Percentiles rank a stretch among this genome's conserved stretches.
Conservation (phyloP, 2,113 vertebrate species). For the Paedocypris sp. region DNA sequence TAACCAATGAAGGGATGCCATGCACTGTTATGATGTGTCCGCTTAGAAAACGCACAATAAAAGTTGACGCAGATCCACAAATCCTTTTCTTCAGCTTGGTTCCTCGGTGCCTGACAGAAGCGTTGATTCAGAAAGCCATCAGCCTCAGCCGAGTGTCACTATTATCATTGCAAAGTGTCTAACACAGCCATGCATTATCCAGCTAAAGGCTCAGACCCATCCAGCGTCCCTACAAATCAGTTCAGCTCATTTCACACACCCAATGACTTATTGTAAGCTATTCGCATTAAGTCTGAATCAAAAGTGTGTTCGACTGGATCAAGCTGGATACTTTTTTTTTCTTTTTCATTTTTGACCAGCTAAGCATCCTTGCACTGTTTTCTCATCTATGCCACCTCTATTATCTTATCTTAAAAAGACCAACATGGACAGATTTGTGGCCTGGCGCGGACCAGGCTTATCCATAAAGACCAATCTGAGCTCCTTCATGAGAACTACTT, state of each 20-base stretch:
- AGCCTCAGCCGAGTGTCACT: slow-evolving; percentile 5
- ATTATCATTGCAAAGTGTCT: slow-evolving; percentile 21
- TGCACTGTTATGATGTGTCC: not conserved
- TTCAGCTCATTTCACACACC: slow-evolving; percentile 13
- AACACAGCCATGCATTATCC: slow-evolving; percentile 3
- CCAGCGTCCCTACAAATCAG: slow-evolving; percentile 18
- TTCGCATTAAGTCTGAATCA: slow-evolving; percentile 14
- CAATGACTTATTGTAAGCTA: slow-evolving; percentile 7
- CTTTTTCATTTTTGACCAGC: slow-evolving; percentile 1
- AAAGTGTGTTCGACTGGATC: slow-evolving; percentile 3
- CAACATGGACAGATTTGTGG: not conserved
- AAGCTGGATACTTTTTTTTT: not conserved
- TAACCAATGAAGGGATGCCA: no score
- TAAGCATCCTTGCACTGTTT: slow-evolving; percentile 6
- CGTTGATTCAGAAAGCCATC: slow-evolving; percentile 12
- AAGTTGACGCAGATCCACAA: not conserved
- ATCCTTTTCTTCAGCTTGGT: not conserved
- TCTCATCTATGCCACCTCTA: no score
- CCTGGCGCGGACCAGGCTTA: not conserved
- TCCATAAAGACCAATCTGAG: not conserved
- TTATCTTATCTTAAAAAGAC: not conserved
- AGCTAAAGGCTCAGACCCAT: slow-evolving; percentile 15
- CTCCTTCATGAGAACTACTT: not conserved
- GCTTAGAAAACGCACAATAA: not conserved
- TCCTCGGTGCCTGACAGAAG: slow-evolving; percentile 12